Percentiles rank a stretch among this genome's conserved stretches.
Evolutionary conservation across 2,888 invertebrate species (phyloP).

Genomic region (Nebria salina): DNA sequence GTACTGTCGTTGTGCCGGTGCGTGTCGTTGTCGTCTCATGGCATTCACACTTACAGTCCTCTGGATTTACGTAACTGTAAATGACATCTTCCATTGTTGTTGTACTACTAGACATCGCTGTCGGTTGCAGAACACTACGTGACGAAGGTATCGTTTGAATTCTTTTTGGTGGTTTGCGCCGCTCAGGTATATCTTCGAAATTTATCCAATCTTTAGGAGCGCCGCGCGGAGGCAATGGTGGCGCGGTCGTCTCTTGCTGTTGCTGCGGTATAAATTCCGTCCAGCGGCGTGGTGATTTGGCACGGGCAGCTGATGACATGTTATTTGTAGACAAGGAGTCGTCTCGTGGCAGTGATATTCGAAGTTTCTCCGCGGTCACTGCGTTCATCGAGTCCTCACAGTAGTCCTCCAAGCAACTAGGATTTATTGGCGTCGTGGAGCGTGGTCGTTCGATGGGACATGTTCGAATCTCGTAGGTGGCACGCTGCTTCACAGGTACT

Average conservation of each 20-base stretch:
- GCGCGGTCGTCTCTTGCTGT: slow-evolving; percentile 57
- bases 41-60: slow-evolving; percentile 88
- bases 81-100: slow-evolving; percentile 62
- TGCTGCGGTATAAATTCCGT: slow-evolving; percentile 47
- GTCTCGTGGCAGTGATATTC: slow-evolving; percentile 75
- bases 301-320: slow-evolving; percentile 53
- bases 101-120: slow-evolving; percentile 1
- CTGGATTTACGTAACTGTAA: slow-evolving; percentile 85
- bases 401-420: slow-evolving; percentile 77
- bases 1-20: not conserved
- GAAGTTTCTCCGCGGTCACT: slow-evolving; percentile 68
- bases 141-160: slow-evolving; percentile 82
- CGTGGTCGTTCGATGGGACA: slow-evolving; percentile 80
- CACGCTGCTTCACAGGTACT: slow-evolving; percentile 79
- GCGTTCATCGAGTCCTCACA: slow-evolving; percentile 62
- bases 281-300: slow-evolving; percentile 49
- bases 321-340: slow-evolving; percentile 63
- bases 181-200: slow-evolving; percentile 87
- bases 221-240: slow-evolving; percentile 63
- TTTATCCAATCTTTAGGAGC: slow-evolving; percentile 78
- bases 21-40: slow-evolving; percentile 68
- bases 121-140: slow-evolving; percentile 58
- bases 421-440: slow-evolving; percentile 77
- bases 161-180: slow-evolving; percentile 81
- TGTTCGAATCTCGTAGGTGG: slow-evolving; percentile 70